Conservation (phyloP, 64 coral and sea anemone genomes). For the Acropora yongei region DNA sequence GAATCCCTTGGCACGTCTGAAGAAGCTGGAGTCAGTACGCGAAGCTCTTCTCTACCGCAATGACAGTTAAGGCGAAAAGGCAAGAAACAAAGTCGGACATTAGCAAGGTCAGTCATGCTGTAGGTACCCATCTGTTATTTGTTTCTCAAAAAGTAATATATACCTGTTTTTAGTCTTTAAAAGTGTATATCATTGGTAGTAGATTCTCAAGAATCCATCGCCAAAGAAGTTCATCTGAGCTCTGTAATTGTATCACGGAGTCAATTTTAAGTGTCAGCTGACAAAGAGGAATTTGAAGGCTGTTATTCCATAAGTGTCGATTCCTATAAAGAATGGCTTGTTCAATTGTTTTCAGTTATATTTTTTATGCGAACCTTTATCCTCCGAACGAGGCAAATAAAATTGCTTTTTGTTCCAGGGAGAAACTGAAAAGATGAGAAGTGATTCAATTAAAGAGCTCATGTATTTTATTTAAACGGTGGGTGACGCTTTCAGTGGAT, state of each 20-base stretch:
- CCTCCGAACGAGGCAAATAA: not conserved
- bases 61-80: not conserved
- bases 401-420: not conserved
- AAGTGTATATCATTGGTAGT: constrained; percentile 2
- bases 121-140: constrained; percentile 7
- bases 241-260: not conserved
- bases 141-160: not conserved
- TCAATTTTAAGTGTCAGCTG: not conserved
- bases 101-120: constrained; percentile 31
- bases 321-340: no score
- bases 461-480: not conserved
- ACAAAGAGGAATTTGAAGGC: no score
- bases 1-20: constrained; percentile 28
- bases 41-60: not conserved
- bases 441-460: constrained; percentile 1
- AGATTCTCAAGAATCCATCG: constrained; percentile 28
- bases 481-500: not conserved
- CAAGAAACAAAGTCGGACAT: constrained; percentile 58
- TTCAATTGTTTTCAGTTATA: no score
- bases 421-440: not conserved
- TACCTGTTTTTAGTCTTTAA: not conserved
- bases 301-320: no score
- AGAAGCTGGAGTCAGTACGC: not conserved
- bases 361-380: not conserved
- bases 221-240: not conserved